Evolutionary conservation across 2,888 invertebrate species (phyloP), one percentile per base, ranked within the genome.

Genomic region (Halictus ligatus): DNA sequence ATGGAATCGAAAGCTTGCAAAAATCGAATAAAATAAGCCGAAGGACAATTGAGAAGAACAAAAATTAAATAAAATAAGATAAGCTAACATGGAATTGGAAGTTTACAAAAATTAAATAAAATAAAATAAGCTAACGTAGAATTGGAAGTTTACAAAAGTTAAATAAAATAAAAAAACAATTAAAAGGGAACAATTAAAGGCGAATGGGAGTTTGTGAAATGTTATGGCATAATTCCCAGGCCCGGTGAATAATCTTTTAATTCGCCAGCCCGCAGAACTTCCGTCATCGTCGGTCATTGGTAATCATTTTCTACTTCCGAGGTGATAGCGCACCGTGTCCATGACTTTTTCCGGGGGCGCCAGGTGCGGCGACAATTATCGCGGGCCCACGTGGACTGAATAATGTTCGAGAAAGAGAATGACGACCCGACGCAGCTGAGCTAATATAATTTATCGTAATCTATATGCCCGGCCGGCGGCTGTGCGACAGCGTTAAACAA

Each of bases 221-320:
- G 7, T 7, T 29, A 7, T 15, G 25, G 25, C 29, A 1, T 13
- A 64, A 29, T 29, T 64, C 6, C 25, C 64, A 25, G 25, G 6
- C 25, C 25, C 13, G 6, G 29, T 29, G 7, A 64, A 29, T 15
- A 29, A 64, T 64, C 64, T 15, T 29, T 29, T 18, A 7, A 21
- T 10, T 35, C 1, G 35, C 15, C 12, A 46, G 29, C 46, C 40
- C 69, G 69, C 29, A 29, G 43, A 64, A 58, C 60, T 75, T 79
- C 67, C 60, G 60, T n/a, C 40, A 25, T 43, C 21, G 58, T 74
- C 29, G 46, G 46, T 50, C 25, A 73, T n/a, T 18, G 76, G 29
- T 83, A 80, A 83, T 77, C 67, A 75, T 69, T 79, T 21, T 58
- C 25, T 50, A 43, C 40, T 75, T 85, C 74, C 64, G 72, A 69